Conservation (phyloP, 2,113 vertebrate genomes). For the Uria aalge region DNA sequence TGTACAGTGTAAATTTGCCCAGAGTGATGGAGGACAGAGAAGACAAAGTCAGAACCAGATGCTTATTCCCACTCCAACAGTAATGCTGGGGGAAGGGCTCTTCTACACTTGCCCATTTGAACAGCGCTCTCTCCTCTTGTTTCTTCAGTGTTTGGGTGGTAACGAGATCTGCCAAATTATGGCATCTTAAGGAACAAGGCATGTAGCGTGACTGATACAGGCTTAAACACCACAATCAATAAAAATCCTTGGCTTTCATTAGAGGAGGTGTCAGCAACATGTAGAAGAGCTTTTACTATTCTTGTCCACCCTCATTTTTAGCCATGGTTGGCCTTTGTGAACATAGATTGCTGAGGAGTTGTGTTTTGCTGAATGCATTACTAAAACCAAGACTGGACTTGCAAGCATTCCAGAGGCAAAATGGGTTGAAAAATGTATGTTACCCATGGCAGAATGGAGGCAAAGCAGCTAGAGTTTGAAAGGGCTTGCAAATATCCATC, state of each 20-base stretch:
- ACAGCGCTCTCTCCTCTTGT: neutral
- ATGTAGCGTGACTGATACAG: neutral
- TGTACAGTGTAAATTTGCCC: neutral
- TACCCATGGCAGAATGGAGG: neutral
- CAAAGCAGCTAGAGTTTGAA: neutral
- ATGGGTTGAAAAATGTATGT: neutral
- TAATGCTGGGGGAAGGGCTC: neutral
- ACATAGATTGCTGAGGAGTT: neutral
- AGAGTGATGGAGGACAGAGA: neutral
- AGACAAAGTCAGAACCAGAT: neutral
- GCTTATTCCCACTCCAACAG: neutral
- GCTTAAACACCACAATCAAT: conserved; percentile 1
- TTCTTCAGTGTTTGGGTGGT: neutral
- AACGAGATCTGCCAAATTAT: neutral
- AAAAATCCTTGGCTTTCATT: conserved; percentile 23
- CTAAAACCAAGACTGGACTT: neutral
- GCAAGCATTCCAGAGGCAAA: neutral
- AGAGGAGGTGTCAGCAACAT: neutral
- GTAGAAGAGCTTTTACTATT: neutral
- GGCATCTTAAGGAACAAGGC: conserved; percentile 8
- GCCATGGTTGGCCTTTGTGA: neutral
- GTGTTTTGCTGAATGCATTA: conserved; percentile 5
- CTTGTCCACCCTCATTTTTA: conserved; percentile 4
- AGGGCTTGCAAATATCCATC: neutral
- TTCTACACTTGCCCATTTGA: neutral